Evolutionary conservation across 2,888 invertebrate species (phyloP).

Genomic region (Elmis aenea): DNA sequence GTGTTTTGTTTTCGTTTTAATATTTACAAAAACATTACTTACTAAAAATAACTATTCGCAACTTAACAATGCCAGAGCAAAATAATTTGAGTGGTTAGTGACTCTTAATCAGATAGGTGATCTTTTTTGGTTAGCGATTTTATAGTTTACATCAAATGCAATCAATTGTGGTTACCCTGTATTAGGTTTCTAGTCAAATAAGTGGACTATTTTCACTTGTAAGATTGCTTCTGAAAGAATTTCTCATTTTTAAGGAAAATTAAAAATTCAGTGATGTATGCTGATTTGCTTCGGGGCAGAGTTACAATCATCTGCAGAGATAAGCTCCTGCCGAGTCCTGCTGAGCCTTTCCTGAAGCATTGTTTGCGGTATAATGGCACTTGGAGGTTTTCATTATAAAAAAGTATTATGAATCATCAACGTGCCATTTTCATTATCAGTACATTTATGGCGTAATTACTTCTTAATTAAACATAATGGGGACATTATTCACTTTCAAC

Average conservation of each 20-base stretch:
- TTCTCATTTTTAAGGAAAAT: constrained; percentile 21
- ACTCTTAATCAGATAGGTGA: too few relatives aligned
- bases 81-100: too few relatives aligned
- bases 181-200: too few relatives aligned
- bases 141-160: too few relatives aligned
- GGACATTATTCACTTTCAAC: too few relatives aligned
- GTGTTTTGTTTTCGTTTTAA: too few relatives aligned
- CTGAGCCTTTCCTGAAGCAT: constrained; percentile 11
- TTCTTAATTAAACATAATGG: constrained; percentile 17
- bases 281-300: constrained; percentile 23
- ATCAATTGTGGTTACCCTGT: too few relatives aligned
- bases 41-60: too few relatives aligned
- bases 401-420: constrained; percentile 16
- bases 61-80: too few relatives aligned
- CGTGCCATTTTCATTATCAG: constrained; percentile 17
- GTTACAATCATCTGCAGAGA: constrained; percentile 23
- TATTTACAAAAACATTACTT: too few relatives aligned
- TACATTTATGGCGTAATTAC: constrained; percentile 14
- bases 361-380: constrained; percentile 12
- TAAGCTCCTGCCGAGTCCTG: constrained; percentile 19
- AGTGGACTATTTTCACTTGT: too few relatives aligned
- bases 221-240: constrained; percentile 15
- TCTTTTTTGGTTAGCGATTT: too few relatives aligned
- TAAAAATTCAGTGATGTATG: constrained; percentile 20
- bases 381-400: constrained; percentile 15